Conservation (phyloP, 2,797 vertebrate species). For the Melanotaenia pygmaea region DNA sequence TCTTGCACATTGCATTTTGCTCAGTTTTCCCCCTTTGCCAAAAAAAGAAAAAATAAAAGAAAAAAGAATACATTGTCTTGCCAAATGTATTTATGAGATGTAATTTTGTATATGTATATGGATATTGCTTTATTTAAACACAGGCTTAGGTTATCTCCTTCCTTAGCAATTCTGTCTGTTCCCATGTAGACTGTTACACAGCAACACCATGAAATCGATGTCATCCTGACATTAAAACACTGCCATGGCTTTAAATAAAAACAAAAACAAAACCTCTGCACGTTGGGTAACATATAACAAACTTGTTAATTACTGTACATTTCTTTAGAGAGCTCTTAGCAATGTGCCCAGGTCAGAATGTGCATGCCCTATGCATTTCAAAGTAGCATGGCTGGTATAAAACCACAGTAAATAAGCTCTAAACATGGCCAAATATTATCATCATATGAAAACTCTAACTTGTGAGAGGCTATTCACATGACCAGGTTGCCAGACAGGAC, state of each 20-base stretch:
- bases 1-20: conserved; percentile 70
- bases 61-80: conserved; percentile 69
- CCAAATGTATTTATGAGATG: conserved; percentile 83
- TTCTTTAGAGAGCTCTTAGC: conserved; percentile 62
- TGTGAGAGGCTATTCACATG: conserved; percentile 29
- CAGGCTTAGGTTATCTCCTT: conserved; percentile 65
- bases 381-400: conserved; percentile 73
- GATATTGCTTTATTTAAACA: conserved; percentile 75
- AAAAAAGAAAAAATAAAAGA: conserved; percentile 54
- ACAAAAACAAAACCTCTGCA: conserved; percentile 48
- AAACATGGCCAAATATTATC: conserved; percentile 44
- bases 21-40: conserved; percentile 73
- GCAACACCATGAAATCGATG: conserved; percentile 54
- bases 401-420: conserved; percentile 61
- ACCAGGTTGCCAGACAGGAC: conserved; percentile 32
- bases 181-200: conserved; percentile 69
- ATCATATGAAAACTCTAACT: conserved; percentile 25
- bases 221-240: conserved; percentile 64
- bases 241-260: conserved; percentile 67
- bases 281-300: conserved; percentile 50
- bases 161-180: conserved; percentile 54
- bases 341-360: conserved; percentile 58
- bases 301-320: conserved; percentile 55
- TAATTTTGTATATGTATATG: conserved; percentile 81
- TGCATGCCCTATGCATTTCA: conserved; percentile 73